Conservation (phyloP, 2,113 vertebrate species). For the Amazona vittata region DNA sequence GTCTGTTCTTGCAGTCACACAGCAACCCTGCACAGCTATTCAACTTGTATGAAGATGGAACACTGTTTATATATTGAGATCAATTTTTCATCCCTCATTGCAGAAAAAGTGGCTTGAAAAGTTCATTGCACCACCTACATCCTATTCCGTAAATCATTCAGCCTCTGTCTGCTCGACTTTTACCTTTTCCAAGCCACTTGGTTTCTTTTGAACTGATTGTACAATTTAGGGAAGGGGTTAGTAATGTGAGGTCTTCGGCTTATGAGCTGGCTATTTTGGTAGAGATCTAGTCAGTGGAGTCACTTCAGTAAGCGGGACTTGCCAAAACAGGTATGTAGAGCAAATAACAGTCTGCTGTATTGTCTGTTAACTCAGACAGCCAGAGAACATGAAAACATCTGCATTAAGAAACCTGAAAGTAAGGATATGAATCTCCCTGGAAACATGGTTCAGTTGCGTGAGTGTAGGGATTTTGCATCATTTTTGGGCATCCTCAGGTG, state of each 20-base stretch:
- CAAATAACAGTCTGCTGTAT: neutral
- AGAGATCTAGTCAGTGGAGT: neutral
- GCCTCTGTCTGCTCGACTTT: neutral
- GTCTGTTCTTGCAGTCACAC: neutral
- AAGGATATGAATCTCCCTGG: neutral
- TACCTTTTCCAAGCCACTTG: neutral
- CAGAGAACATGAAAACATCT: neutral
- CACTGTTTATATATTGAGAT: neutral
- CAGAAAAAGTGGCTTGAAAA: neutral
- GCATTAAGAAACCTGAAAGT: neutral
- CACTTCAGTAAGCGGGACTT: neutral
- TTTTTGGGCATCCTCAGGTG: neutral
- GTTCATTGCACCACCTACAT: neutral
- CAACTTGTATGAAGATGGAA: neutral
- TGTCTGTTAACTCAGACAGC: neutral
- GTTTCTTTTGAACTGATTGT: neutral
- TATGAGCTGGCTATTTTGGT: neutral
- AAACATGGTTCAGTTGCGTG: neutral
- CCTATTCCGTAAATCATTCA: neutral
- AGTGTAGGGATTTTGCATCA: neutral
- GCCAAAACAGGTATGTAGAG: fast-evolving
- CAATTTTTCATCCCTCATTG: neutral
- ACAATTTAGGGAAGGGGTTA: neutral
- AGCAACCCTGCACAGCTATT: neutral
- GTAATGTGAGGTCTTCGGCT: neutral